phyloP scores from a whole-genome alignment of 2,888 invertebrate species.

The Drosophila nigricruria region DNA sequence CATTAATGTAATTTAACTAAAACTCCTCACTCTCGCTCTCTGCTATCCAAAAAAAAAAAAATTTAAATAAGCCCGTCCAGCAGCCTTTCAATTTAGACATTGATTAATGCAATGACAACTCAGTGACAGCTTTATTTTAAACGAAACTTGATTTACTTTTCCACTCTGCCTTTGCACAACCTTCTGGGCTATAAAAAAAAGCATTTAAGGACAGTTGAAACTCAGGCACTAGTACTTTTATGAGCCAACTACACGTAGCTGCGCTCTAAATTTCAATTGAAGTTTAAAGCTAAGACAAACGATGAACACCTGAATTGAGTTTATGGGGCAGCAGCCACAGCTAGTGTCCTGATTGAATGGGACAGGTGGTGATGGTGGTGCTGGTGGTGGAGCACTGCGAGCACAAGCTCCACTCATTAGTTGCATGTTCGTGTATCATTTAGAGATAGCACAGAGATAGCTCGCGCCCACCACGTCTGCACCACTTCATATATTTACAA shows the following conservation, averaged over 20 bases:
- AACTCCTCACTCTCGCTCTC: background rate
- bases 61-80: background rate
- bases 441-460: conserved; percentile 49
- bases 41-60: background rate
- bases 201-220: background rate
- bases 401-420: conserved; percentile 62
- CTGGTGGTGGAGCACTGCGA: background rate
- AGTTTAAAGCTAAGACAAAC: conserved; percentile 35
- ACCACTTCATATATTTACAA: conserved; percentile 56
- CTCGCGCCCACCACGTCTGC: conserved; percentile 20
- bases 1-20: background rate
- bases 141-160: conserved; percentile 1
- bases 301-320: conserved; percentile 22
- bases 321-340: conserved; percentile 23
- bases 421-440: conserved; percentile 75
- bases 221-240: background rate
- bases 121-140: conserved; percentile 1
- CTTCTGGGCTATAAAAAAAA: background rate
- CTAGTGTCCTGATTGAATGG: conserved; percentile 6
- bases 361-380: background rate
- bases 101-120: conserved; percentile 2
- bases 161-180: background rate
- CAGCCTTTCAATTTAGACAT: background rate
- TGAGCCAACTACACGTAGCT: conserved; percentile 53
- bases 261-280: conserved; percentile 71